Conservation (phyloP, 2,888 invertebrate species). For the Prionchulus punctatus region DNA sequence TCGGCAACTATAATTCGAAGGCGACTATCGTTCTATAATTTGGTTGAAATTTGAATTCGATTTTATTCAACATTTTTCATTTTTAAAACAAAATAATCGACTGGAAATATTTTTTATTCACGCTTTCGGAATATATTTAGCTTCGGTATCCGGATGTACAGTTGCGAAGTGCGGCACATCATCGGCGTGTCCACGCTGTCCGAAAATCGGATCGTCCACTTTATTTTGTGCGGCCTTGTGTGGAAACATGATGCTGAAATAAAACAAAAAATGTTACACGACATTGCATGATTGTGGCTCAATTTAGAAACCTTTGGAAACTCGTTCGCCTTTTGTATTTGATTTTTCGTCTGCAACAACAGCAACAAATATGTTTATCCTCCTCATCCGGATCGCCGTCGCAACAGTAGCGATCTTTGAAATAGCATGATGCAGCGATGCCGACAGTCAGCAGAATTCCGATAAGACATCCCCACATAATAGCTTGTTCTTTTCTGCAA, state of each 20-base stretch:
- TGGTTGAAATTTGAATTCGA: too few species aligned
- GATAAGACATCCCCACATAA: slow-evolving; percentile 7
- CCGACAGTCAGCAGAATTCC: slow-evolving; percentile 8
- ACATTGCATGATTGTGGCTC: too few species aligned
- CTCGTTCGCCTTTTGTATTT: neutral
- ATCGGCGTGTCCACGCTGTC: neutral
- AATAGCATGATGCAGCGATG: slow-evolving; percentile 6
- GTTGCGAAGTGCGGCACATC: neutral
- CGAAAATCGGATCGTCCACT: slow-evolving; percentile 6
- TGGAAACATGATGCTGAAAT: neutral
- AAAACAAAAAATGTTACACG: too few species aligned
- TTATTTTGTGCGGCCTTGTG: neutral
- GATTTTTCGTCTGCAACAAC: neutral
- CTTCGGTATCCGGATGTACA: too few species aligned
- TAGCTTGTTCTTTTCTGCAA: slow-evolving; percentile 6
- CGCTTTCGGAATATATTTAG: too few species aligned
- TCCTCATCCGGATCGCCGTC: neutral
- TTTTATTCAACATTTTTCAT: too few species aligned
- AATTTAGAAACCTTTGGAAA: neutral
- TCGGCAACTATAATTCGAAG: too few species aligned
- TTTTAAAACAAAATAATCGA: too few species aligned
- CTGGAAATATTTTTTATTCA: too few species aligned
- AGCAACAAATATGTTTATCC: neutral
- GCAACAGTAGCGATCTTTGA: slow-evolving; percentile 11
- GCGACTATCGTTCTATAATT: too few species aligned